Conservation (phyloP, 2,888 invertebrate species). For the Caenorhabditis auriculariae region DNA sequence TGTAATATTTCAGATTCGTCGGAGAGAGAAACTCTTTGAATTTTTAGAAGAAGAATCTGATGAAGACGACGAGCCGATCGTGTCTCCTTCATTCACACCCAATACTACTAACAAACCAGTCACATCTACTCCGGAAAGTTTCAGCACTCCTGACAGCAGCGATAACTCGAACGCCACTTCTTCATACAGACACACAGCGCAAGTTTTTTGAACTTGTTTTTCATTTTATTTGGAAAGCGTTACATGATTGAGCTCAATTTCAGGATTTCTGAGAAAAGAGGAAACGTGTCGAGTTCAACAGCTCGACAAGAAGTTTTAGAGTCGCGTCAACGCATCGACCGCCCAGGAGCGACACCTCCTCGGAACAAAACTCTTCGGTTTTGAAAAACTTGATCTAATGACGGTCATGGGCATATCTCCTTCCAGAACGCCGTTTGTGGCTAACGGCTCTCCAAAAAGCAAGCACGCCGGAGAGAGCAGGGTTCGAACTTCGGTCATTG, state of each 20-base stretch:
- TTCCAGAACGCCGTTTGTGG: too few species aligned
- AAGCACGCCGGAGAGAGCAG: too few species aligned
- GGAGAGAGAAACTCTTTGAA: too few species aligned
- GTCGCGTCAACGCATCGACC: neutral
- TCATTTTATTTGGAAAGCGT: neutral
- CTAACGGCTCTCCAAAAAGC: too few species aligned
- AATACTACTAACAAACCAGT: conserved; percentile 13
- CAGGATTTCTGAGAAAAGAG: too few species aligned
- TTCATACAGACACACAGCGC: neutral
- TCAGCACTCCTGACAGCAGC: conserved; percentile 2
- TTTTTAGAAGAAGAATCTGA: neutral
- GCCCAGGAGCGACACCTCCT: conserved; percentile 10
- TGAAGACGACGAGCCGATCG: conserved; percentile 4
- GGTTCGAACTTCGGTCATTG: too few species aligned
- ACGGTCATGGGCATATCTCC: too few species aligned
- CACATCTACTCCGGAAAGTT: conserved; percentile 23
- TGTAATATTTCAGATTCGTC: too few species aligned
- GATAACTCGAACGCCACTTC: conserved; percentile 1
- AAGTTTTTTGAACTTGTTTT: neutral
- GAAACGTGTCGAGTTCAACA: too few species aligned
- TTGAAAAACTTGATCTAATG: too few species aligned
- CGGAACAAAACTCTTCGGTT: neutral
- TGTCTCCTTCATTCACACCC: neutral
- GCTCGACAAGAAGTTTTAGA: neutral
- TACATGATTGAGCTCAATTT: too few species aligned